These are phyloP conservation scores for Notodonta dromedarius DNA, from an alignment of 2,888 invertebrate genomes.

Conservation along the genomic window DNA sequence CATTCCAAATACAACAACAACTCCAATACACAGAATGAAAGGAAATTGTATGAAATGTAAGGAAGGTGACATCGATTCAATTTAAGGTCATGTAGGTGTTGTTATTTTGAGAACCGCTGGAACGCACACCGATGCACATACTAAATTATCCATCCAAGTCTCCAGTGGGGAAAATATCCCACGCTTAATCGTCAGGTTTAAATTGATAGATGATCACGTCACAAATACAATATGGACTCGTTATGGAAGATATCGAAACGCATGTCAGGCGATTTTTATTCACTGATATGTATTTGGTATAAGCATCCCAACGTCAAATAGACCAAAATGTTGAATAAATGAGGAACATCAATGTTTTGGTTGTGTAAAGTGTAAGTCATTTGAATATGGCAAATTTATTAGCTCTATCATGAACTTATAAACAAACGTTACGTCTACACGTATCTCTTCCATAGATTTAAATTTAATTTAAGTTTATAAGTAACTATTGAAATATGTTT, in stretches of 20 bases:
- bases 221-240: not conserved
- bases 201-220: conserved; percentile 24
- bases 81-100: conserved; percentile 4
- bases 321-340: too few relatives aligned
- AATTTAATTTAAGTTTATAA: not conserved
- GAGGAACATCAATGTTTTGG: too few relatives aligned
- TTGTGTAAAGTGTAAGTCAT: too few relatives aligned
- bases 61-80: too few relatives aligned
- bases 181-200: conserved; percentile 28
- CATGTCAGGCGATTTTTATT: not conserved
- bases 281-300: not conserved
- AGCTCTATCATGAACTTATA: too few relatives aligned
- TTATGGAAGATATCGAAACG: not conserved
- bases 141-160: conserved; percentile 12
- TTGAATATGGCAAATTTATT: too few relatives aligned
- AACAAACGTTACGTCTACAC: too few relatives aligned
- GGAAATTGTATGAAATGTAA: too few relatives aligned
- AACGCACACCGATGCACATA: not conserved
- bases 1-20: too few relatives aligned
- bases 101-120: conserved; percentile 5
- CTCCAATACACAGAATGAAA: too few relatives aligned
- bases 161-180: conserved; percentile 22
- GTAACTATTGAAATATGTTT: not conserved
- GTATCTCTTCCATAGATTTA: too few relatives aligned
- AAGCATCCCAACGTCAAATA: too few relatives aligned